Percentiles rank a stretch among this genome's conserved stretches.
Conservation (phyloP, 2,113 vertebrate species). For the Dasyurus viverrinus region DNA sequence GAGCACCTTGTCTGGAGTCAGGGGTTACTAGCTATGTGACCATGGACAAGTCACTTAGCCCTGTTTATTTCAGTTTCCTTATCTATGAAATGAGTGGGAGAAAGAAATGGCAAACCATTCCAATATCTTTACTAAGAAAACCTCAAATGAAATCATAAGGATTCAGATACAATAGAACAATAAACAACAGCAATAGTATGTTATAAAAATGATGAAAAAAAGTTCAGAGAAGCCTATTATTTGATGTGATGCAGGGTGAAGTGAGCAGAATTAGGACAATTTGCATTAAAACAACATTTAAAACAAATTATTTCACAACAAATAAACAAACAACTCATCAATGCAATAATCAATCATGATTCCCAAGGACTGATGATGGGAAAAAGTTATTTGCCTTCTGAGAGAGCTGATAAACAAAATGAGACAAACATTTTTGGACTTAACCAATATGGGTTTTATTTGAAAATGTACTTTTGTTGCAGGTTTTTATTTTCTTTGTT, state of each 20-base stretch:
- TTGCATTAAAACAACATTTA: background rate
- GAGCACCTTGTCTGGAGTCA: background rate
- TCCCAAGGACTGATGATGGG: background rate
- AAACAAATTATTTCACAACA: background rate
- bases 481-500: background rate
- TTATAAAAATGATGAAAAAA: background rate
- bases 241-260: background rate
- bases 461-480: background rate
- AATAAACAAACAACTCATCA: background rate
- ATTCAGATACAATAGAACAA: background rate
- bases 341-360: background rate
- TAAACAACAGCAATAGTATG: background rate
- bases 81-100: too few species aligned
- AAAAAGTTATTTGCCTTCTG: background rate
- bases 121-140: too few species aligned
- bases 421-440: background rate
- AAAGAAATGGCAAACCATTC: too few species aligned
- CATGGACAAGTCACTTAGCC: too few species aligned
- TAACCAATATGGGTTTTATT: background rate
- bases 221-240: background rate
- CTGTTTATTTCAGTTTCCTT: too few species aligned
- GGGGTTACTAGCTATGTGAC: background rate
- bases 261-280: background rate
- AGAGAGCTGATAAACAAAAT: background rate
- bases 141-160: too few species aligned